Percentiles rank a stretch among this genome's conserved stretches.
Conservation (phyloP, 2,797 vertebrate genomes). For the Channa striata region DNA sequence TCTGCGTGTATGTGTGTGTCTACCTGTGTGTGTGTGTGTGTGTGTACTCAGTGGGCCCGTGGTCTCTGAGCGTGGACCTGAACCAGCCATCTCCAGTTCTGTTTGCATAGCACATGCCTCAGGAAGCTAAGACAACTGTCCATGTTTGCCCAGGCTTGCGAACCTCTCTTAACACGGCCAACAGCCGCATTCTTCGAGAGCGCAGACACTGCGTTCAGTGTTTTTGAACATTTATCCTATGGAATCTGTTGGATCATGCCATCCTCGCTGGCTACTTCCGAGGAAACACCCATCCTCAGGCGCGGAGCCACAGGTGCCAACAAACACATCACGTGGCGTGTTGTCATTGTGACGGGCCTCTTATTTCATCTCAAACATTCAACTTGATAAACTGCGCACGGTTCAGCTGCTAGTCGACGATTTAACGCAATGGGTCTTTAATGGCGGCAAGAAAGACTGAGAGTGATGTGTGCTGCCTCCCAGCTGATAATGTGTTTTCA, state of each 20-base stretch:
- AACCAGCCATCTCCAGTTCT: constrained; percentile 81
- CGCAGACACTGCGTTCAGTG: constrained; percentile 67
- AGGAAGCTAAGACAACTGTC: constrained; percentile 89
- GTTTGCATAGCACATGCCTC: constrained; percentile 89
- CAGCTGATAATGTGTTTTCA: constrained; percentile 8
- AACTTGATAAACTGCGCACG: not conserved
- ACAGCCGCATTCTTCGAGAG: constrained; percentile 85
- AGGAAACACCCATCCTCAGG: constrained; percentile 30
- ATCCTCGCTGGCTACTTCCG: constrained; percentile 13
- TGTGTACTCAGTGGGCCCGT: constrained; percentile 58
- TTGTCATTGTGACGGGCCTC: constrained; percentile 19
- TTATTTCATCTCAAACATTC: constrained; percentile 14
- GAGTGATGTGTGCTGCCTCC: not conserved
- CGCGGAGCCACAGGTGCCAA: constrained; percentile 9
- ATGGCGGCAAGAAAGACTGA: not conserved
- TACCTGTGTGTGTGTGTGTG: constrained; percentile 51
- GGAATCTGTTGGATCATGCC: constrained; percentile 57
- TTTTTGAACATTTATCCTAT: constrained; percentile 68
- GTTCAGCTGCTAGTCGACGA: constrained; percentile 17
- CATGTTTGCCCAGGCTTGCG: constrained; percentile 85
- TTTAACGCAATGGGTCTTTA: not conserved
- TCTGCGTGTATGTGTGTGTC: constrained; percentile 43
- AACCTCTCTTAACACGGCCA: constrained; percentile 81
- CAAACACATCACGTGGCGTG: constrained; percentile 22
- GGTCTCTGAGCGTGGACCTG: constrained; percentile 65